Conservation (phyloP, 2,888 invertebrate species). For the Euzetes globulus region DNA sequence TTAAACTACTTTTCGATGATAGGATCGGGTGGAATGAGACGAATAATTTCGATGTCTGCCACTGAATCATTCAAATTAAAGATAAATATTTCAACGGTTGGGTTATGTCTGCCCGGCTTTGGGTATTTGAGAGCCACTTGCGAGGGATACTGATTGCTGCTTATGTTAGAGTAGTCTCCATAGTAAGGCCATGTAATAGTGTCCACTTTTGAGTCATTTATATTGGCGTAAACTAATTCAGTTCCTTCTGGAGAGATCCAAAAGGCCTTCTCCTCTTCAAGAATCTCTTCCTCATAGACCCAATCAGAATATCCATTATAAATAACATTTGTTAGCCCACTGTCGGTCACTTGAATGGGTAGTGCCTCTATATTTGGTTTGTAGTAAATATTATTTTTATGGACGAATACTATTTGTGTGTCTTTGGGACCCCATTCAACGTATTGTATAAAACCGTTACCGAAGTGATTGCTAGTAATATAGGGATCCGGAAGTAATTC, state of each 20-base stretch:
- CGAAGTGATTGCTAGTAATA: slow-evolving; percentile 3
- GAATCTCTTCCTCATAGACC: slow-evolving; percentile 52
- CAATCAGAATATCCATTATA: slow-evolving; percentile 67
- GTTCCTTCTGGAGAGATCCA: slow-evolving; percentile 50
- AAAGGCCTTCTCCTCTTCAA: slow-evolving; percentile 47
- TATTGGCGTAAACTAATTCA: slow-evolving; percentile 47
- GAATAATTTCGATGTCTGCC: slow-evolving; percentile 9
- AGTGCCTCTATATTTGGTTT: slow-evolving; percentile 50
- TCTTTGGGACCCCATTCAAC: slow-evolving; percentile 41
- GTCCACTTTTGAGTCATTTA: slow-evolving; percentile 47
- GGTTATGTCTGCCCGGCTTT: slow-evolving; percentile 41
- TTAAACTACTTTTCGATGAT: slow-evolving; percentile 8
- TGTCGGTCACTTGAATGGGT: slow-evolving; percentile 37
- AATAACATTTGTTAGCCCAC: slow-evolving; percentile 51
- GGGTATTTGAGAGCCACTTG: slow-evolving; percentile 29
- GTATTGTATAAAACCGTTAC: slow-evolving; percentile 37
- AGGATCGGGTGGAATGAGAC: background rate
- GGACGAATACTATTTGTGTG: slow-evolving; percentile 40
- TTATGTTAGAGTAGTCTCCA: slow-evolving; percentile 37
- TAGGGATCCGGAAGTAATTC: slow-evolving; percentile 24
- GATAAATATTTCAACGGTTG: slow-evolving; percentile 41
- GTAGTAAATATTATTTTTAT: slow-evolving; percentile 42
- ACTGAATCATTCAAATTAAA: slow-evolving; percentile 39
- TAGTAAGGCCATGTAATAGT: slow-evolving; percentile 38
- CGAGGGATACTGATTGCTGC: slow-evolving; percentile 34